Evolutionary conservation across 2,797 vertebrate species (phyloP).

Genomic region (Sebastes minor): DNA sequence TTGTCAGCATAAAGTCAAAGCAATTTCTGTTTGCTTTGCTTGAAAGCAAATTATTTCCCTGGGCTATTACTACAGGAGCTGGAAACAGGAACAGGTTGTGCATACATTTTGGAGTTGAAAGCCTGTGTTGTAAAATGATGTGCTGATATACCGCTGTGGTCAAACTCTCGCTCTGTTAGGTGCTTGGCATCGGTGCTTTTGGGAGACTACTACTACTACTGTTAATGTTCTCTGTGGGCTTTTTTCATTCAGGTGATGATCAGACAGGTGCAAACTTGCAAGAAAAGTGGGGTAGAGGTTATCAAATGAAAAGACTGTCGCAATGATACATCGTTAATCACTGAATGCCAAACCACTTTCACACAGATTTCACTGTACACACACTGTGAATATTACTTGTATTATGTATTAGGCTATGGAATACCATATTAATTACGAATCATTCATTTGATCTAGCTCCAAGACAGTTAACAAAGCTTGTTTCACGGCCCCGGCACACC

Average conservation of each 20-base stretch:
- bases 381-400: too few relatives aligned
- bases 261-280: neutral
- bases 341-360: neutral
- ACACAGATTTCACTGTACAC: neutral
- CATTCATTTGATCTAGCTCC: too few relatives aligned
- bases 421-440: too few relatives aligned
- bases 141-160: neutral
- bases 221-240: neutral
- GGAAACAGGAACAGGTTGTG: slow-evolving; percentile 50
- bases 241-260: neutral
- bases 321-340: neutral
- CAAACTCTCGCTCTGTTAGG: neutral
- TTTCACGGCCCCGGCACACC: neutral
- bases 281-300: neutral
- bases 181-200: neutral
- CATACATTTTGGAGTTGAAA: slow-evolving; percentile 13
- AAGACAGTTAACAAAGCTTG: too few relatives aligned
- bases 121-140: neutral
- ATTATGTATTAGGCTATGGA: too few relatives aligned
- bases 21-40: slow-evolving; percentile 69
- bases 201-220: neutral
- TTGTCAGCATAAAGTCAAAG: slow-evolving; percentile 66
- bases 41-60: slow-evolving; percentile 64
- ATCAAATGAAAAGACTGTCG: neutral
- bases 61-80: slow-evolving; percentile 38